Evolutionary conservation across 1,140 invertebrate genomes (phyloP).

Genomic region (Monomorium pharaonis): DNA sequence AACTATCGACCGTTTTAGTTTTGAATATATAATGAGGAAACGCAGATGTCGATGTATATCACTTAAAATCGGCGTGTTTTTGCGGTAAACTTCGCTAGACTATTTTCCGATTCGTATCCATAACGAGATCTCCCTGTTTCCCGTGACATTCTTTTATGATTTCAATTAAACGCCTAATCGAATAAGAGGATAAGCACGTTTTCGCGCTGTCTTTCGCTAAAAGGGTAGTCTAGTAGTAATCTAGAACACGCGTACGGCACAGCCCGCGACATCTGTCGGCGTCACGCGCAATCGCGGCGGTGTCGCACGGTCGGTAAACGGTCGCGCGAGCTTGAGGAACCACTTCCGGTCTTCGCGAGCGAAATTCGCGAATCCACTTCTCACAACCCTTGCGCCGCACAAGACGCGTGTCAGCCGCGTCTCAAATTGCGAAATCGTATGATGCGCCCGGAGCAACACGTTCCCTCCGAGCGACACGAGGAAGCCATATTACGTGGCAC

Average conservation of each 20-base stretch:
- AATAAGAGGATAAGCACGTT: background rate
- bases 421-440: background rate
- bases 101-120: background rate
- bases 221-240: constrained; percentile 37
- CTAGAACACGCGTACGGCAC: constrained; percentile 23
- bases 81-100: background rate
- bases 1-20: background rate
- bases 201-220: background rate
- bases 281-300: background rate
- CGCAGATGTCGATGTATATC: background rate
- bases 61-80: background rate
- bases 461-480: background rate
- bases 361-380: background rate
- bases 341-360: background rate
- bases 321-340: background rate
- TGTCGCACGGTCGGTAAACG: constrained; percentile 10
- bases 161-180: constrained; percentile 30
- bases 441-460: background rate
- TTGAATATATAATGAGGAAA: background rate
- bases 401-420: background rate
- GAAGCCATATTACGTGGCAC: constrained; percentile 69
- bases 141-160: background rate
- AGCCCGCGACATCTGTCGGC: constrained; percentile 4
- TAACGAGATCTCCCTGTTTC: background rate
- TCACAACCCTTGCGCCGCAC: background rate